Conservation (phyloP, 2,888 invertebrate species). For the Drosophila quinaria region DNA sequence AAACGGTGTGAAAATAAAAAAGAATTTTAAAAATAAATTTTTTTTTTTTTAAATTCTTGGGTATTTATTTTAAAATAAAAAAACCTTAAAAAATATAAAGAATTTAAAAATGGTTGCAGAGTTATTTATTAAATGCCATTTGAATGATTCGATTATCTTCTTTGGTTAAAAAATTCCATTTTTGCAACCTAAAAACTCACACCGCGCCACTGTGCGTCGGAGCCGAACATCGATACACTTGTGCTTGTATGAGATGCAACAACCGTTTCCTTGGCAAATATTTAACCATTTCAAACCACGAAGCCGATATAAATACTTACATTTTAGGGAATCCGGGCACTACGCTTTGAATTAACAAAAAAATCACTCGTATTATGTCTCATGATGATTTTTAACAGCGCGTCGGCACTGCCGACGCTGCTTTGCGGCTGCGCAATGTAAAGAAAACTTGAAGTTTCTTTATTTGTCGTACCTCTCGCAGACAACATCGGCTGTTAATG, state of each 20-base stretch:
- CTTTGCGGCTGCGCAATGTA: slow-evolving; percentile 68
- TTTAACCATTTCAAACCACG: neutral
- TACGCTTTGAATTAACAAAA: neutral
- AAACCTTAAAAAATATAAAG: too few species aligned
- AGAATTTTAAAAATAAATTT: too few species aligned
- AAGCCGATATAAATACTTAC: neutral
- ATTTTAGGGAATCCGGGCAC: neutral
- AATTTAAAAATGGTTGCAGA: too few species aligned
- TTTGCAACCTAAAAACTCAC: too few species aligned
- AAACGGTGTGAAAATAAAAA: too few species aligned
- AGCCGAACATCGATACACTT: neutral
- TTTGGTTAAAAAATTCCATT: too few species aligned
- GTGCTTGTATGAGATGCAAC: neutral
- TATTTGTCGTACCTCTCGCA: slow-evolving; percentile 14
- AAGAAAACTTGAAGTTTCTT: slow-evolving; percentile 47
- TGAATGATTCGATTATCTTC: too few species aligned
- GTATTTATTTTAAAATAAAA: too few species aligned
- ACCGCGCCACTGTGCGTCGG: too few species aligned
- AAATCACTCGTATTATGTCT: neutral
- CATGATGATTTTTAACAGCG: slow-evolving; percentile 14
- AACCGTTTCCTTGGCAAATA: neutral
- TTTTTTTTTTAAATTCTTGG: too few species aligned
- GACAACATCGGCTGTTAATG: slow-evolving; percentile 42
- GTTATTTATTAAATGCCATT: too few species aligned
- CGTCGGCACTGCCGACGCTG: slow-evolving; percentile 3